Evolutionary conservation across 1,140 invertebrate genomes (phyloP).

Genomic region (Dendroctonus ponderosae): DNA sequence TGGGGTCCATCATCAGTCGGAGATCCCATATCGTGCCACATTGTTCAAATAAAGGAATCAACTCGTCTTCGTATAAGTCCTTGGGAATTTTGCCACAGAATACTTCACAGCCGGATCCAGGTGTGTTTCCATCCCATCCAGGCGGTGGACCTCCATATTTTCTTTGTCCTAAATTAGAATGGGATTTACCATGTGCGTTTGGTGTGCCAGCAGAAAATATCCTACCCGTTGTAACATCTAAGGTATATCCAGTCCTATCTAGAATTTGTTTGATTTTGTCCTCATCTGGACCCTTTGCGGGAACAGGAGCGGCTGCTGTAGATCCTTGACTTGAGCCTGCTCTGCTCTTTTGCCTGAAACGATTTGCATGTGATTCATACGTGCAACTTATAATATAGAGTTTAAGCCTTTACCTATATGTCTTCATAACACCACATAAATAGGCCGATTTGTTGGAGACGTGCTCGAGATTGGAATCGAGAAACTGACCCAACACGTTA

Average conservation of each 20-base stretch:
- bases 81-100: conserved; percentile 99
- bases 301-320: conserved; percentile 57
- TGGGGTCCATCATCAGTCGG: conserved; percentile 98
- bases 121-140: conserved; percentile 85
- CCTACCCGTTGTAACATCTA: conserved; percentile 93
- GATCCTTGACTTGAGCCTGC: conserved; percentile 69
- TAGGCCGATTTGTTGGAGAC: conserved; percentile 98
- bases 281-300: conserved; percentile 88
- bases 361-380: neutral
- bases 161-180: conserved; percentile 70
- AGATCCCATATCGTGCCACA: conserved; percentile 98
- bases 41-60: conserved; percentile 97
- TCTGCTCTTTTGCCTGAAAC: conserved; percentile 77
- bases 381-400: no score
- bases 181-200: neutral
- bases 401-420: conserved; percentile 58
- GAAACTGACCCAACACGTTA: conserved; percentile 91
- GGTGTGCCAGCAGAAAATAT: neutral
- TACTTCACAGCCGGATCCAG: conserved; percentile 93
- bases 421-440: conserved; percentile 98
- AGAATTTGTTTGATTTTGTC: conserved; percentile 93
- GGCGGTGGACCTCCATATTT: conserved; percentile 98
- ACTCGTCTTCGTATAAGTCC: conserved; percentile 98
- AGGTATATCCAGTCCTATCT: conserved; percentile 90
- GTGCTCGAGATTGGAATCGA: conserved; percentile 96